These are phyloP conservation scores for Labeo calbasu DNA, from an alignment of 2,797 vertebrate species.

Conservation along the genomic window DNA sequence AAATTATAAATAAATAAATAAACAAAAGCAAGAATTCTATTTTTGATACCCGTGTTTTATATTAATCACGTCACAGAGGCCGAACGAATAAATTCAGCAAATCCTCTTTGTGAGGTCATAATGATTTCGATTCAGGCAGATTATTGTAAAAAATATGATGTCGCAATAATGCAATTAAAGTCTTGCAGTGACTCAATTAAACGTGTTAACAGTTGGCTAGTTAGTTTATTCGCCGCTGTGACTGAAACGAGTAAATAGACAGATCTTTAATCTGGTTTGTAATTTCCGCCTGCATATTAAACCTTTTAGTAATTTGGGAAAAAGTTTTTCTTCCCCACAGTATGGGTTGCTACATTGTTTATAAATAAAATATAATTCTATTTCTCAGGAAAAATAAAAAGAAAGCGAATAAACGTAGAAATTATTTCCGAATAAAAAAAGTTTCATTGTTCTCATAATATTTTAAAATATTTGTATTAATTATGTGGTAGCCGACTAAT, in stretches of 20 bases:
- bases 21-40: not conserved
- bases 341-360: not conserved
- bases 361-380: not conserved
- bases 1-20: not conserved
- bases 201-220: not conserved
- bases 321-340: not conserved
- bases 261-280: not conserved
- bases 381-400: not conserved
- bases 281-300: not conserved
- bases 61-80: not conserved
- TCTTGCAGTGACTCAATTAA: not conserved
- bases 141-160: not conserved
- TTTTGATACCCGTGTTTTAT: not conserved
- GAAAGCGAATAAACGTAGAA: not conserved
- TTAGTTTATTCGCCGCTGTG: not conserved
- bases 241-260: not conserved
- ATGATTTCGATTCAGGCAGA: not conserved
- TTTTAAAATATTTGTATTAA: not conserved
- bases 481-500: too few species aligned
- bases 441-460: not conserved
- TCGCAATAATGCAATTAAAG: conserved; percentile 34
- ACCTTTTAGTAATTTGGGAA: not conserved
- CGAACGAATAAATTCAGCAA: not conserved
- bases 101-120: not conserved
- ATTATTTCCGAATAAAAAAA: not conserved